Evolutionary conservation across 2,888 invertebrate genomes (phyloP).

Genomic region (Ophion ellenae): DNA sequence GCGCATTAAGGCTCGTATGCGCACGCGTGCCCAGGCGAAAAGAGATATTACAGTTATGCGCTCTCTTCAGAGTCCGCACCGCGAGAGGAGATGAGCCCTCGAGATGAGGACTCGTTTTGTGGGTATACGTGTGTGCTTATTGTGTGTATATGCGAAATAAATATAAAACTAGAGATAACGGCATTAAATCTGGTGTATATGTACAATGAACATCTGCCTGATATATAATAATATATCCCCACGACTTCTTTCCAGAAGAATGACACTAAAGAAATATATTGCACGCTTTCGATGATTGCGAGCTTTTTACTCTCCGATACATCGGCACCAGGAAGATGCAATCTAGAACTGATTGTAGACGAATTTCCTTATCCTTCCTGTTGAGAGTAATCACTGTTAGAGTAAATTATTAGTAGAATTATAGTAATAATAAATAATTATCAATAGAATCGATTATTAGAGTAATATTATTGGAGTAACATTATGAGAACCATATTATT

Average conservation of each 20-base stretch:
- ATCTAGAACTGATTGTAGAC: conserved; percentile 31
- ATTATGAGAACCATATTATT: no score
- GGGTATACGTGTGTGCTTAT: conserved; percentile 1
- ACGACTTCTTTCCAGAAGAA: conserved; percentile 35
- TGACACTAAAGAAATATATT: conserved; percentile 31
- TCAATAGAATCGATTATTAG: no score
- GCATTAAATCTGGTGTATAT: conserved; percentile 71
- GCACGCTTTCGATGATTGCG: conserved; percentile 11
- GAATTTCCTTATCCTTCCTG: conserved; percentile 15
- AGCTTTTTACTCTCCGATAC: conserved; percentile 4
- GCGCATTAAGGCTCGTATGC: conserved; percentile 59
- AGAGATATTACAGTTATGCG: conserved; percentile 79
- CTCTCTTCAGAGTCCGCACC: conserved; percentile 61
- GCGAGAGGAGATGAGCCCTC: conserved; percentile 67
- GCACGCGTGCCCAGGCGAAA: conserved; percentile 69
- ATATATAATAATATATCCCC: conserved; percentile 36
- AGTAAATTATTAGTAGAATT: no score
- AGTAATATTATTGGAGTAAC: no score
- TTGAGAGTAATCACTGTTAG: no score
- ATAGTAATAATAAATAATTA: no score
- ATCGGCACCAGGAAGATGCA: not conserved
- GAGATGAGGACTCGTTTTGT: conserved; percentile 77
- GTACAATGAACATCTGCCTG: conserved; percentile 70
- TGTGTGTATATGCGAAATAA: conserved; percentile 1
- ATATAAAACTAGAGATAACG: conserved; percentile 79